Percentiles rank a stretch among this genome's conserved stretches.
phyloP scores from a whole-genome alignment of 1,140 invertebrate genomes.

The Caenorhabditis briggsae region DNA sequence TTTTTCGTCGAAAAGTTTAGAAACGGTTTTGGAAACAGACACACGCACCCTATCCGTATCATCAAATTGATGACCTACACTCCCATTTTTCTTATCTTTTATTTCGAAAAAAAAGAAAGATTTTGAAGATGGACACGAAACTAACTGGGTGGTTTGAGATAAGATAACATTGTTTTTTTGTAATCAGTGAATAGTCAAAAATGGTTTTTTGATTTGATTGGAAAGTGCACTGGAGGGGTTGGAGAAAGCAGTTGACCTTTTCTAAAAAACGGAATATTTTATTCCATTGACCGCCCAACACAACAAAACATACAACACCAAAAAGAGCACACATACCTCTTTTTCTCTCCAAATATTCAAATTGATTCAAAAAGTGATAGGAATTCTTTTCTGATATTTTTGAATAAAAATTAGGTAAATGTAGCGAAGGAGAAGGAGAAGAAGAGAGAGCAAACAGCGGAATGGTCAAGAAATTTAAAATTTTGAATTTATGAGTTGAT shows the following conservation, averaged over 20 bases:
- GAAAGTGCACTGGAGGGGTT: neutral
- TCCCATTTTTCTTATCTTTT: neutral
- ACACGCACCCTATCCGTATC: neutral
- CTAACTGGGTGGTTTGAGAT: no score
- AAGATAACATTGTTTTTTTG: no score
- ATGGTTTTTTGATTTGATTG: no score
- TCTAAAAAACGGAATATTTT: constrained; percentile 46
- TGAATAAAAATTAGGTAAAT: constrained; percentile 5
- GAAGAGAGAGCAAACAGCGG: neutral
- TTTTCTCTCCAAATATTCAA: constrained; percentile 5
- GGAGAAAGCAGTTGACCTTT: constrained; percentile 2
- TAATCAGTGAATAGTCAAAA: neutral
- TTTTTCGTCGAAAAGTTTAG: constrained; percentile 28
- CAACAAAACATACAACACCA: neutral
- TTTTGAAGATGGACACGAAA: no score
- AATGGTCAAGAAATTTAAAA: neutral
- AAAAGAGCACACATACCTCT: neutral
- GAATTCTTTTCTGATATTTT: neutral
- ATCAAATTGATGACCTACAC: constrained; percentile 22
- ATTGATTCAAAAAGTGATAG: neutral
- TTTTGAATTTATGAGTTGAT: neutral
- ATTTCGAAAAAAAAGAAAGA: neutral
- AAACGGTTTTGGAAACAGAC: constrained; percentile 52
- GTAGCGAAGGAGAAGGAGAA: neutral
- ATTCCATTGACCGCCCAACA: neutral